phyloP scores from a whole-genome alignment of 2,797 vertebrate species.

The Linurgus olivaceus region DNA sequence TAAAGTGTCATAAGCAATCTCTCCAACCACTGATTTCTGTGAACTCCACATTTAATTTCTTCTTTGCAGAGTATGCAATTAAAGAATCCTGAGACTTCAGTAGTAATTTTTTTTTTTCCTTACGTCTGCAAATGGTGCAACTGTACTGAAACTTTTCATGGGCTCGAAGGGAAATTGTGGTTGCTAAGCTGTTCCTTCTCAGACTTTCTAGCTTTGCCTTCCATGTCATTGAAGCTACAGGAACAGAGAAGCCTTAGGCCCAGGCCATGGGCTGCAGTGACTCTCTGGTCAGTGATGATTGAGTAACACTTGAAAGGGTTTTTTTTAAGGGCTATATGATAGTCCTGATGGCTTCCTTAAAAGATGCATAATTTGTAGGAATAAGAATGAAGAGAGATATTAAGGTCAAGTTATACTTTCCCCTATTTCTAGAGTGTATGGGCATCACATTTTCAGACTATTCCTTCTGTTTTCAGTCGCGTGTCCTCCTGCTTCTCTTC shows the following conservation, averaged over 20 bases:
- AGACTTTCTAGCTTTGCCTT: background rate
- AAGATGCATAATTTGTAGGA: background rate
- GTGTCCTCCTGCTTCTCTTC: background rate
- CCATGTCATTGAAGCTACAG: background rate
- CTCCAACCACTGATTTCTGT: constrained; percentile 66
- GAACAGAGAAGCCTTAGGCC: background rate
- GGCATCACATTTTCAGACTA: background rate
- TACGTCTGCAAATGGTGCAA: background rate
- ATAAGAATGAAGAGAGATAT: background rate
- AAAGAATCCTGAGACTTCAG: constrained; percentile 42
- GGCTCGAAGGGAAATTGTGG: background rate
- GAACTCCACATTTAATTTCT: constrained; percentile 60
- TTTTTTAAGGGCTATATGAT: background rate
- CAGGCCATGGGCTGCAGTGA: background rate
- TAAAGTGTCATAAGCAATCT: constrained; percentile 68
- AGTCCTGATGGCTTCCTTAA: background rate
- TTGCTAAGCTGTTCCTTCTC: background rate
- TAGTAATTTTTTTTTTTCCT: constrained; percentile 1
- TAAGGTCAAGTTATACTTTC: background rate
- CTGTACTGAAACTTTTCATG: background rate
- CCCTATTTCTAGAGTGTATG: background rate
- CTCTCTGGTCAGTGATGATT: background rate
- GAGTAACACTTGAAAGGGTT: background rate
- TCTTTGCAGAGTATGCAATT: constrained; percentile 55
- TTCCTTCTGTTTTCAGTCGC: background rate